phyloP scores from a whole-genome alignment of 2,797 vertebrate species.

The Poliocrania exsul region DNA sequence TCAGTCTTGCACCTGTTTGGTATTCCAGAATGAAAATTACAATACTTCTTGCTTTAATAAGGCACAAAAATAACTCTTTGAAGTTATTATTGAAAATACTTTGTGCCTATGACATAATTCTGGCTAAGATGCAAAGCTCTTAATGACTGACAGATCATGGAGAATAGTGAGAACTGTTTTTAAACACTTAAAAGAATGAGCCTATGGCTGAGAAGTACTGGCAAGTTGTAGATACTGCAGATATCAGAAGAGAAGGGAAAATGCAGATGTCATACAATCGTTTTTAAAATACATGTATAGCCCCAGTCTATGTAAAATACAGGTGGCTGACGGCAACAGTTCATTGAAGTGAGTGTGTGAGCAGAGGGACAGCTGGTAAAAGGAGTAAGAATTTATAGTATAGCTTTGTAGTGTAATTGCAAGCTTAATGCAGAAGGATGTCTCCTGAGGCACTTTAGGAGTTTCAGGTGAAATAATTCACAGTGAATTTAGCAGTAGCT shows the following conservation, averaged over 20 bases:
- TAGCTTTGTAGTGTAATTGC: constrained; percentile 30
- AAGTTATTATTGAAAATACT: neutral
- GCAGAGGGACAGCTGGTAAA: neutral
- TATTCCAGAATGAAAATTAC: neutral
- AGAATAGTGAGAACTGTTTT: neutral
- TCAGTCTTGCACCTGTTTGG: neutral
- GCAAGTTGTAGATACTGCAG: neutral
- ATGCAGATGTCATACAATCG: neutral
- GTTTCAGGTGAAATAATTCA: neutral
- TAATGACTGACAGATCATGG: neutral
- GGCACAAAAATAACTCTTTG: neutral
- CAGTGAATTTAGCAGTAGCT: neutral
- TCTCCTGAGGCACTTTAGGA: constrained; percentile 27
- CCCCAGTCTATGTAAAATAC: neutral
- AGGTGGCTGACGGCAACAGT: neutral
- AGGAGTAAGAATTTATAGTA: neutral
- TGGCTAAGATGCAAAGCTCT: neutral
- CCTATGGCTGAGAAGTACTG: neutral
- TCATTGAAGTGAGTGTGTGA: neutral
- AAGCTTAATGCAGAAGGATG: neutral
- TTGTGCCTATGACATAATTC: neutral
- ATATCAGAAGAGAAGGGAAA: neutral
- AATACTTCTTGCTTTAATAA: neutral
- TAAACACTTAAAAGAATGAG: neutral
- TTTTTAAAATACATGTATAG: neutral